These are phyloP conservation scores for Eptatretus burgeri DNA, from an alignment of 2,113 vertebrate genomes.

Conservation along the genomic window DNA sequence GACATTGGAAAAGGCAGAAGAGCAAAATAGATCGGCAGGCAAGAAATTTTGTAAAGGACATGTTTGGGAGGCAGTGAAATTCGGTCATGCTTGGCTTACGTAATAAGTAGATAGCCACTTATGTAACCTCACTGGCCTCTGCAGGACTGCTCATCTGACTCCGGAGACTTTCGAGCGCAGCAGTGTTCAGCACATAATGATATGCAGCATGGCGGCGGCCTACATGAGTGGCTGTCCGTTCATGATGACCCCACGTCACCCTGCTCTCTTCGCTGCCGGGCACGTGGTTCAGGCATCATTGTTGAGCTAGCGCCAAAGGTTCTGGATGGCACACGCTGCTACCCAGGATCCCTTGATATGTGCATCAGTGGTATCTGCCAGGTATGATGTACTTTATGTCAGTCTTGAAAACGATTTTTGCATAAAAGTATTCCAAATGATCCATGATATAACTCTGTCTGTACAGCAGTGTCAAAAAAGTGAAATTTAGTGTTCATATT, in stretches of 20 bases:
- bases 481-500: too few species aligned
- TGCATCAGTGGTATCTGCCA: slow-evolving; percentile 82
- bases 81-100: too few species aligned
- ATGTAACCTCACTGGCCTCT: not conserved
- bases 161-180: slow-evolving; percentile 70
- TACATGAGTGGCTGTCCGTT: slow-evolving; percentile 67
- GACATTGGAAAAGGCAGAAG: too few species aligned
- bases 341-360: slow-evolving; percentile 82
- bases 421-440: too few species aligned
- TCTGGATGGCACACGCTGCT: slow-evolving; percentile 72
- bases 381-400: slow-evolving; percentile 20
- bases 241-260: slow-evolving; percentile 70
- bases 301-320: slow-evolving; percentile 79
- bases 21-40: too few species aligned
- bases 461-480: too few species aligned
- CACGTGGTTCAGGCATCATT: slow-evolving; percentile 28
- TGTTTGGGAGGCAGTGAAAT: too few species aligned
- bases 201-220: slow-evolving; percentile 48
- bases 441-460: too few species aligned
- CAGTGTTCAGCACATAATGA: slow-evolving; percentile 85
- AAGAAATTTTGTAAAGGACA: too few species aligned
- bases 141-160: slow-evolving; percentile 60
- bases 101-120: too few species aligned
- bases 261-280: slow-evolving; percentile 57
- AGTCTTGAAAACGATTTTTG: too few species aligned